Evolutionary conservation across 64 coral and sea anemone species (phyloP).

Genomic region (Porites lutea): DNA sequence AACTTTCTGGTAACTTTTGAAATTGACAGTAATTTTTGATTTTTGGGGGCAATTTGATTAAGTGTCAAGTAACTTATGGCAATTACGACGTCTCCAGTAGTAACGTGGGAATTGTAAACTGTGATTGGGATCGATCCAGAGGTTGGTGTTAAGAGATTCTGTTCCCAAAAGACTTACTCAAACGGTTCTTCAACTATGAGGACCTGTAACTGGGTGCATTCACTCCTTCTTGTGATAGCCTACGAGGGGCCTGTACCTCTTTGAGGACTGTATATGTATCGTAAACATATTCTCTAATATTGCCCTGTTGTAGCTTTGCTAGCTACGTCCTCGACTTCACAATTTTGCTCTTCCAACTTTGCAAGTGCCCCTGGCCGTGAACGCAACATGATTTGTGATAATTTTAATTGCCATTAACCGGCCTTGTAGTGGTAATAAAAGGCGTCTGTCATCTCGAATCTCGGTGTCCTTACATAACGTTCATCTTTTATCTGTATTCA

Average conservation of each 20-base stretch:
- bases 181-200: constrained; percentile 54
- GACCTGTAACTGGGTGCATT: constrained; percentile 53
- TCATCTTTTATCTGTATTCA: too few relatives aligned
- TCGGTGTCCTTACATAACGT: constrained; percentile 21
- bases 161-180: too few relatives aligned
- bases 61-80: too few relatives aligned
- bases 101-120: too few relatives aligned
- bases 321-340: constrained; percentile 38
- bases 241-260: constrained; percentile 29
- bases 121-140: too few relatives aligned
- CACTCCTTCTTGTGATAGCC: constrained; percentile 31
- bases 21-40: too few relatives aligned
- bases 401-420: constrained; percentile 40
- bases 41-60: too few relatives aligned
- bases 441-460: constrained; percentile 53
- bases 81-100: too few relatives aligned
- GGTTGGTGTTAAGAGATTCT: too few relatives aligned
- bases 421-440: constrained; percentile 45
- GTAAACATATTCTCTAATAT: constrained; percentile 49
- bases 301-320: constrained; percentile 36
- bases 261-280: constrained; percentile 20
- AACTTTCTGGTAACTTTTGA: too few relatives aligned
- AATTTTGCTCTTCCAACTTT: constrained; percentile 57
- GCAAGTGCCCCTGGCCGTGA: constrained; percentile 34
- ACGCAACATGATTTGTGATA: constrained; percentile 55